Percentiles rank a stretch among this genome's conserved stretches.
Conservation (phyloP, 1,140 invertebrate genomes). For the Phymorhynchus buccinoides region DNA sequence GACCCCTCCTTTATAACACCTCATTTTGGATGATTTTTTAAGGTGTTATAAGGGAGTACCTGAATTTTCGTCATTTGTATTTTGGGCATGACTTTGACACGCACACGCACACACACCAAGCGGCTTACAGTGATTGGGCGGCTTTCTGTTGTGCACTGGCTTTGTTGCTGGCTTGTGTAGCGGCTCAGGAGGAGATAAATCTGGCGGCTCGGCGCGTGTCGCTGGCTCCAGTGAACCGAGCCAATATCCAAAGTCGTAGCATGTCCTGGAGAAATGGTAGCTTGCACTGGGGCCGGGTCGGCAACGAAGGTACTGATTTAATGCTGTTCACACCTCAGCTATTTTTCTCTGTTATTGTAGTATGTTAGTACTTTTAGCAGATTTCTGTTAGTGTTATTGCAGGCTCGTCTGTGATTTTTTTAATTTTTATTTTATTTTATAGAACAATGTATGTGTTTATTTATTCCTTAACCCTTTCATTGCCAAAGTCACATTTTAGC, state of each 20-base stretch:
- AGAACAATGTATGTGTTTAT: no score
- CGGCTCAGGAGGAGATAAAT: slow-evolving; percentile 68
- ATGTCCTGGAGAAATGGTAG: slow-evolving; percentile 73
- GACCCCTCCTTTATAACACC: no score
- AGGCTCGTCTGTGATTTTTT: no score
- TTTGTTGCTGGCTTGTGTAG: slow-evolving; percentile 52
- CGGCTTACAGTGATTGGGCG: no score
- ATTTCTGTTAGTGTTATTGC: no score
- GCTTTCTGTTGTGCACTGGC: no score
- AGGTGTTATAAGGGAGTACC: no score
- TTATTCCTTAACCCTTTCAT: no score
- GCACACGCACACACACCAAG: no score
- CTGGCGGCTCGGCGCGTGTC: slow-evolving; percentile 72
- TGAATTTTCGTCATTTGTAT: slow-evolving; percentile 34
- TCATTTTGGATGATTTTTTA: no score
- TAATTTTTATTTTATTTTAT: no score
- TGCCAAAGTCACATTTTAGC: no score
- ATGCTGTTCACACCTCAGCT: neutral
- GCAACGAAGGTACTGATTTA: slow-evolving; percentile 67
- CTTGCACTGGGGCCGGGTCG: slow-evolving; percentile 69
- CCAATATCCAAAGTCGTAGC: slow-evolving; percentile 70
- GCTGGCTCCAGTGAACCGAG: slow-evolving; percentile 70
- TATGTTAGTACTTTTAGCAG: neutral
- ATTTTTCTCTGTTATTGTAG: neutral
- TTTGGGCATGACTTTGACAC: slow-evolving; percentile 34